A percentile compares a stretch with the other conserved stretches of the same genome.
Conservation (phyloP, 2,797 vertebrate species). For the Ctenopoma kingsleyae region DNA sequence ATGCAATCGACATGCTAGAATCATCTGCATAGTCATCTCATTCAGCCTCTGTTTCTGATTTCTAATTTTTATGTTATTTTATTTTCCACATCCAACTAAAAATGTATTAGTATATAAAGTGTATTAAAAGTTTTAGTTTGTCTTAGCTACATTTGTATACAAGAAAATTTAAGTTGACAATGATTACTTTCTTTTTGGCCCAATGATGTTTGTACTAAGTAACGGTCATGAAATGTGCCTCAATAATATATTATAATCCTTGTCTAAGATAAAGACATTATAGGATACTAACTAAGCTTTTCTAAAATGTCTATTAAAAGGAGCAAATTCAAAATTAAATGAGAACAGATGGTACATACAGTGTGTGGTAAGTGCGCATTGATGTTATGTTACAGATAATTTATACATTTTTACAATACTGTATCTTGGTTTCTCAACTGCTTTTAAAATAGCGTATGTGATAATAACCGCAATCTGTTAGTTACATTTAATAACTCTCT, state of each 20-base stretch:
- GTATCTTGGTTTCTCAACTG: background rate
- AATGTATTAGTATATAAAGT: too few species aligned
- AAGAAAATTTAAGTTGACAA: too few species aligned
- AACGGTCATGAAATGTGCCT: too few species aligned
- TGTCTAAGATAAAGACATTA: background rate
- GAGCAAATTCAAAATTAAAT: too few species aligned
- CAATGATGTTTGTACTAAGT: too few species aligned
- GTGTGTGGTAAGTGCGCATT: background rate
- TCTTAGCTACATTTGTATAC: too few species aligned
- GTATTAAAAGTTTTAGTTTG: too few species aligned
- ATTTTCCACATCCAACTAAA: too few species aligned
- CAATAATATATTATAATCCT: too few species aligned
- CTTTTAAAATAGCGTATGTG: background rate
- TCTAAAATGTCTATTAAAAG: background rate
- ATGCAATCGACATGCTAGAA: background rate
- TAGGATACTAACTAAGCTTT: background rate
- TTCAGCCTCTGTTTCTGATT: background rate
- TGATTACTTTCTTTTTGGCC: too few species aligned
- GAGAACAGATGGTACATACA: background rate
- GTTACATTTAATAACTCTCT: background rate
- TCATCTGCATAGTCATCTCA: conserved; percentile 4
- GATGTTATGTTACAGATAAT: background rate
- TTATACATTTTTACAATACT: background rate
- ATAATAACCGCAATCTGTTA: background rate
- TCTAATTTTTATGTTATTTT: too few species aligned